Evolutionary conservation across 2,888 invertebrate genomes (phyloP).

Genomic region (Drosophila kuntzei): DNA sequence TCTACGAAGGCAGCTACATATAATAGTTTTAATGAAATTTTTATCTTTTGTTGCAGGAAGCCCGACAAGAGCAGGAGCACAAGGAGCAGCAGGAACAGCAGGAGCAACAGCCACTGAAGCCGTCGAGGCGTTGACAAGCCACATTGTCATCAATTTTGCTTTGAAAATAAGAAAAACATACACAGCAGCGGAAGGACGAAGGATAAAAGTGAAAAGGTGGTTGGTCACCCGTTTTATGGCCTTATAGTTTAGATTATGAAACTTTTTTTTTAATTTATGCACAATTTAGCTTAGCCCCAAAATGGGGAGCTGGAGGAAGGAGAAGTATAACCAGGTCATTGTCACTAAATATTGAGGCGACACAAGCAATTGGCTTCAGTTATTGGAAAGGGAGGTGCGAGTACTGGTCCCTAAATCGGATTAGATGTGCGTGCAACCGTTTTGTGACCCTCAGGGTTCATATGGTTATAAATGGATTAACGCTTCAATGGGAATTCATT

Average conservation of each 20-base stretch:
- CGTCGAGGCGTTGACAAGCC: conserved; percentile 76
- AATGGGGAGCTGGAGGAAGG: background rate
- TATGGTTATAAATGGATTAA: conserved; percentile 74
- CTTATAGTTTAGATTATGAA: conserved; percentile 68
- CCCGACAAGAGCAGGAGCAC: conserved; percentile 34
- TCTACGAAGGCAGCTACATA: conserved; percentile 61
- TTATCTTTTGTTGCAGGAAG: conserved; percentile 77
- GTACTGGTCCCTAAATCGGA: conserved; percentile 62
- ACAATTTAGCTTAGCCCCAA: conserved; percentile 57
- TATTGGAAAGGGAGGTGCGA: conserved; percentile 3
- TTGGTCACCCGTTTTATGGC: conserved; percentile 55
- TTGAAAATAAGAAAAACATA: conserved; percentile 54
- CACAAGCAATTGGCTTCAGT: conserved; percentile 67
- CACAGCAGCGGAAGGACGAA: conserved; percentile 11
- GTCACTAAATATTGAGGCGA: conserved; percentile 67
- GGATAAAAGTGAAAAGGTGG: conserved; percentile 45
- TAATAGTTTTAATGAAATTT: conserved; percentile 80
- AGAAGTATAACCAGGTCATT: conserved; percentile 68
- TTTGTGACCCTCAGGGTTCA: conserved; percentile 55
- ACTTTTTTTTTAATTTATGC: conserved; percentile 67
- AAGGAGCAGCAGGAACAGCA: conserved; percentile 16
- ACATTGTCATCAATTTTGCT: conserved; percentile 77
- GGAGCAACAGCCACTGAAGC: conserved; percentile 31
- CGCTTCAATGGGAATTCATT: conserved; percentile 79
- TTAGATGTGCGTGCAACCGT: conserved; percentile 70